Conservation (phyloP, 2,888 invertebrate species). For the Cryptus viduatorius region DNA sequence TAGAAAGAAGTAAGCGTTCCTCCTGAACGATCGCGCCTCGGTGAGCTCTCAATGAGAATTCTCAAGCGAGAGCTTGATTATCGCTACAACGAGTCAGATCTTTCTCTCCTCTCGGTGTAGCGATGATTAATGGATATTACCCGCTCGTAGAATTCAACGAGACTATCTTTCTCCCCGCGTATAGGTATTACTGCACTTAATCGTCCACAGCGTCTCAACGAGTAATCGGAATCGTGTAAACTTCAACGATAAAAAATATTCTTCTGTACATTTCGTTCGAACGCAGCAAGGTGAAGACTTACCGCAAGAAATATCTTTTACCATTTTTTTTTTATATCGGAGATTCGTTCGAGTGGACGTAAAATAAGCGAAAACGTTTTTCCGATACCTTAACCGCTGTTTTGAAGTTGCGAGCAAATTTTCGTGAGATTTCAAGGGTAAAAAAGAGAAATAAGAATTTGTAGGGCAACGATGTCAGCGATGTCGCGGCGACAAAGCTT, state of each 20-base stretch:
- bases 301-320: too few relatives aligned
- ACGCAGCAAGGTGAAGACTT: too few relatives aligned
- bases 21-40: slow-evolving; percentile 29
- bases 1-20: slow-evolving; percentile 38
- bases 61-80: not conserved
- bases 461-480: slow-evolving; percentile 19
- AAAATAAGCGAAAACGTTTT: too few relatives aligned
- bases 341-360: too few relatives aligned
- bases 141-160: slow-evolving; percentile 33
- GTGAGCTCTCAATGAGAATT: slow-evolving; percentile 36
- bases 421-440: not conserved
- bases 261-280: not conserved
- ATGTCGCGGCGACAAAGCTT: slow-evolving; percentile 49
- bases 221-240: slow-evolving; percentile 32
- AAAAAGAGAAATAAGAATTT: not conserved
- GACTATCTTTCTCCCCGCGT: not conserved
- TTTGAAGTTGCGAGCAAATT: not conserved
- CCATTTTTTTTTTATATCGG: too few relatives aligned
- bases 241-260: not conserved
- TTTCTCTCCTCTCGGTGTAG: not conserved
- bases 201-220: slow-evolving; percentile 2
- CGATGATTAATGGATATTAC: slow-evolving; percentile 57
- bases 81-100: too few relatives aligned
- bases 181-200: slow-evolving; percentile 20
- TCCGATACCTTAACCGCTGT: too few relatives aligned